Evolutionary conservation across 2,113 vertebrate species (phyloP).

Genomic region (Columba livia): DNA sequence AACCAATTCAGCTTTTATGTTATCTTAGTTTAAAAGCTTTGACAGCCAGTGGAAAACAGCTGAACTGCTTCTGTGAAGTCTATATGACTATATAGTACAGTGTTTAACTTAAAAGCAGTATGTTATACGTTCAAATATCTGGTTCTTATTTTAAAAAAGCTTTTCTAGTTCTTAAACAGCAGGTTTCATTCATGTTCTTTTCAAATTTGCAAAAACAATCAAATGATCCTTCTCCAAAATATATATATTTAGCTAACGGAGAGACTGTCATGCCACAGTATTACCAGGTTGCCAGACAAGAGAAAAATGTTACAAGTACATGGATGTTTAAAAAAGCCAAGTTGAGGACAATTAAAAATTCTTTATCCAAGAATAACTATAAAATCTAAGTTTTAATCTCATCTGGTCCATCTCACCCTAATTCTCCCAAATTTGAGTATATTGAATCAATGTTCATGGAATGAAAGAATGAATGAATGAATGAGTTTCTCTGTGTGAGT

Average conservation of each 20-base stretch:
- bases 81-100: not conserved
- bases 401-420: not conserved
- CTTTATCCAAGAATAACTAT: not conserved
- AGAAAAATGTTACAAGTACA: not conserved
- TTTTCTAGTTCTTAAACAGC: not conserved
- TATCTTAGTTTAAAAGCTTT: not conserved
- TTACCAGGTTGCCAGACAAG: not conserved
- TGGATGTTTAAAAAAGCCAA: not conserved
- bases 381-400: not conserved
- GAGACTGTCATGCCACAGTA: not conserved
- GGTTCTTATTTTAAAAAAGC: not conserved
- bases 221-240: not conserved
- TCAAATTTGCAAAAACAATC: not conserved
- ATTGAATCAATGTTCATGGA: not conserved
- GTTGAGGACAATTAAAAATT: not conserved
- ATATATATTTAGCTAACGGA: not conserved
- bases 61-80: not conserved
- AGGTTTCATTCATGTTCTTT: not conserved
- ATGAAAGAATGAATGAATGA: not conserved
- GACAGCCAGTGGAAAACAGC: not conserved
- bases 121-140: not conserved
- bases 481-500: not conserved
- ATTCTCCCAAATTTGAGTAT: not conserved
- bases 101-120: not conserved
- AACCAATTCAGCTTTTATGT: not conserved